These are phyloP conservation scores for Stegodyphus mimosarum DNA, from an alignment of 1,140 invertebrate genomes.

Conservation along the genomic window DNA sequence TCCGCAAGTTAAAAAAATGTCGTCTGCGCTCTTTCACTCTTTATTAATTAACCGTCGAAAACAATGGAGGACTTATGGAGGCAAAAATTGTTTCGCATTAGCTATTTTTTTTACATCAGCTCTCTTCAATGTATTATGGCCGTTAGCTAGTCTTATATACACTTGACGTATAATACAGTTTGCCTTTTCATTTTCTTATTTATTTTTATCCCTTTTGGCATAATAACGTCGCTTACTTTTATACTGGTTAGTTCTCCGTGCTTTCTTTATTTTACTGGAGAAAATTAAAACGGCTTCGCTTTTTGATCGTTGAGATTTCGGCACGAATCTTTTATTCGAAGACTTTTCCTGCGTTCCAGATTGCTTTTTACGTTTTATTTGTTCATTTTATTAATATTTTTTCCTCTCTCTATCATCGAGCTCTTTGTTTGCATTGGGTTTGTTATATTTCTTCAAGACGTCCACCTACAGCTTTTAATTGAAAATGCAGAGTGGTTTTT, in stretches of 20 bases:
- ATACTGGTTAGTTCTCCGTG: too few species aligned
- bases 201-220: slow-evolving; percentile 21
- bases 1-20: slow-evolving; percentile 16
- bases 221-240: slow-evolving; percentile 31
- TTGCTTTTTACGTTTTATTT: slow-evolving; percentile 7
- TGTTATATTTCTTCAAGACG: slow-evolving; percentile 5
- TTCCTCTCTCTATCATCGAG: not conserved
- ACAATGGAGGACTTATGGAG: slow-evolving; percentile 19
- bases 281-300: slow-evolving; percentile 35
- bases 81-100: slow-evolving; percentile 30
- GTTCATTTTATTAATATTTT: not conserved
- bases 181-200: slow-evolving; percentile 27
- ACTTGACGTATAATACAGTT: slow-evolving; percentile 28
- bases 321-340: slow-evolving; percentile 26
- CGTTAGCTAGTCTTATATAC: slow-evolving; percentile 6
- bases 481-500: slow-evolving; percentile 15
- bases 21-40: slow-evolving; percentile 19
- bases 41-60: slow-evolving; percentile 42
- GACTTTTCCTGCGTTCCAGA: not conserved
- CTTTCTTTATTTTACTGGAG: not conserved
- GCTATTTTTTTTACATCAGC: slow-evolving; percentile 3
- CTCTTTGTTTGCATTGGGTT: slow-evolving; percentile 16
- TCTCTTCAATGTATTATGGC: not conserved
- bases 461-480: slow-evolving; percentile 31
- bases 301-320: slow-evolving; percentile 34